Conservation (phyloP, 2,888 invertebrate genomes). For the Arenicola marina region DNA sequence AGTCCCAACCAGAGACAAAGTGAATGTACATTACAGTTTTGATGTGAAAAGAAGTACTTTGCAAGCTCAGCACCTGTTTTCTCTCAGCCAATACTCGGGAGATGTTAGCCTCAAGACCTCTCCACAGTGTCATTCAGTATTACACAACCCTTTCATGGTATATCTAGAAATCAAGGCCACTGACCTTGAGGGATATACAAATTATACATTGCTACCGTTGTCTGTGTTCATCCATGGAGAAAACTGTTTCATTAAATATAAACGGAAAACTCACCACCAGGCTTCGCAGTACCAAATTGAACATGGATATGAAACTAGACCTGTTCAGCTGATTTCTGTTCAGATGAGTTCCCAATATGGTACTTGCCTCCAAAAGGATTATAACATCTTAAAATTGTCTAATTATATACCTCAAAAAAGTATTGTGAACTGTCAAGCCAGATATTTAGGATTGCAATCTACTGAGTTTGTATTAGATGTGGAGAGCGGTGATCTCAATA, state of each 20-base stretch:
- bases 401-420: neutral
- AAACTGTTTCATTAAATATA: slow-evolving; percentile 4
- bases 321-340: neutral
- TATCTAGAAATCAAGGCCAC: neutral
- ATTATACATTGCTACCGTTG: neutral
- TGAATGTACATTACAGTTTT: neutral
- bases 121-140: neutral
- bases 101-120: neutral
- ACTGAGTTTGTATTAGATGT: neutral
- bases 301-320: neutral
- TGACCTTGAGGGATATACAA: neutral
- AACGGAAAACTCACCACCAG: neutral
- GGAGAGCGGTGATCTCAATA: neutral
- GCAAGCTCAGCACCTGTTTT: neutral
- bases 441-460: too few relatives aligned
- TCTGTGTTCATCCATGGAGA: slow-evolving; percentile 1
- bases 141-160: neutral
- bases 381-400: neutral
- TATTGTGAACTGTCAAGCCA: too few relatives aligned
- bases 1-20: neutral
- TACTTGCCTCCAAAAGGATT: neutral
- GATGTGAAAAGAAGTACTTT: neutral
- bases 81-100: neutral
- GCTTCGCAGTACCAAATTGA: neutral
- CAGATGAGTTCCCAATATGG: neutral